Evolutionary conservation across 2,888 invertebrate genomes (phyloP), one percentile per base, ranked within the genome.

Genomic region (Erpobdella octoculata): DNA sequence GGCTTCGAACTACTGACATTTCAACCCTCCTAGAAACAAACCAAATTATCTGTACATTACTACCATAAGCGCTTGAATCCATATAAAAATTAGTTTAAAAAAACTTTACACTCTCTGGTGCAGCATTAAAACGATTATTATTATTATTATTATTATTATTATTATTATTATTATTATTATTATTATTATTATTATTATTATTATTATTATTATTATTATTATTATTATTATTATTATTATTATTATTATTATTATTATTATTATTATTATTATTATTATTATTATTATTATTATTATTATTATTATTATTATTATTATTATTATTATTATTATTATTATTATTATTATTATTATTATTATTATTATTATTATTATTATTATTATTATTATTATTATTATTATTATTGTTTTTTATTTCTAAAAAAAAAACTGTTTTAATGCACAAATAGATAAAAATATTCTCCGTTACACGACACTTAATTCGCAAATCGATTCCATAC

Each of bases 261-360:
- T 12, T 41, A 41, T 15, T 41, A 41, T 41, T 41, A 41, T 41
- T 41, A 41, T 41, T 41, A 41, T 41, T 41, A 41, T 41, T 41
- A 41, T 41, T 41, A 41, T 41, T 41, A 41, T 41, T 41, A 41
- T 41, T 41, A 41, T 41, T 41, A 41, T 41, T 41, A 41, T 41
- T 41, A 41, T 41, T 41, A 41, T 41, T 41, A 41, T 41, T 41
- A 41, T 41, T 41, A 62, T 6, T 62, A 33, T 62, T 59, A 46
- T 3, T 46, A 46, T n/a, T 3, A 5, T n/a, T 25, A 12, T 25
- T 25, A 18, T 53, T 1, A 18, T 28, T 18, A 48, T 12, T 6
- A 21, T 25, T 25, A 25, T 25, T 25, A 53, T 1, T n/a, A 53
- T 53, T n/a, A 53, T 4, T 18, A n/a, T 1, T 53, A 5, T 1